These are phyloP conservation scores for Ormyrus pomaceus DNA, from an alignment of 2,888 invertebrate species.

Conservation along the genomic window DNA sequence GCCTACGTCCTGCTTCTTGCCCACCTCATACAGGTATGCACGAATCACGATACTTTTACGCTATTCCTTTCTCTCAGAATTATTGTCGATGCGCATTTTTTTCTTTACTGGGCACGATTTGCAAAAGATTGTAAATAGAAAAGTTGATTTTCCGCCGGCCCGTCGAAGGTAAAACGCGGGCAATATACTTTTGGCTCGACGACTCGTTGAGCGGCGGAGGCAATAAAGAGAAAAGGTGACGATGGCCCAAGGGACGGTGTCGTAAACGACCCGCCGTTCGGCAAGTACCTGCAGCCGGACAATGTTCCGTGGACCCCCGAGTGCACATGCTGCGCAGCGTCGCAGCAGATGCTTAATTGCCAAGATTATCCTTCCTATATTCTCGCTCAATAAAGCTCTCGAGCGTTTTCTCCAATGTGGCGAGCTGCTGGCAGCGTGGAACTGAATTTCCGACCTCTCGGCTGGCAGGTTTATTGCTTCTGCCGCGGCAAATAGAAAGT, in stretches of 20 bases:
- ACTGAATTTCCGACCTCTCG: background rate
- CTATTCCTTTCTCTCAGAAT: too few species aligned
- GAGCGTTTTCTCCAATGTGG: conserved; percentile 9
- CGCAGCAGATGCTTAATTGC: conserved; percentile 43
- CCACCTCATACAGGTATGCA: conserved; percentile 74
- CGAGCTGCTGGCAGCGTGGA: background rate
- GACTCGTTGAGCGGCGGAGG: too few species aligned
- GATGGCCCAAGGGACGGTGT: background rate
- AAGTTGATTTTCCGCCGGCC: too few species aligned
- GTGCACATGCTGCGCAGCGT: conserved; percentile 4
- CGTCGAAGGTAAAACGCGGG: too few species aligned
- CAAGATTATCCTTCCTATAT: conserved; percentile 14
- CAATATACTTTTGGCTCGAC: too few species aligned
- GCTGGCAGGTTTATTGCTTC: conserved; percentile 5
- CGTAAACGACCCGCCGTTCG: conserved; percentile 12
- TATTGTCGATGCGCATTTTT: too few species aligned
- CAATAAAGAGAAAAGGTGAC: background rate
- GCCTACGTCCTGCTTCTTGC: conserved; percentile 75
- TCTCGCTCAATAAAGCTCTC: conserved; percentile 11
- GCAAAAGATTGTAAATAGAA: too few species aligned
- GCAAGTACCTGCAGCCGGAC: background rate
- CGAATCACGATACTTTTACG: background rate
- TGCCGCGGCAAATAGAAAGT: conserved; percentile 33
- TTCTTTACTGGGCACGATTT: too few species aligned
- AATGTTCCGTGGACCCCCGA: conserved; percentile 15